Percentiles rank a stretch among this genome's conserved stretches.
Evolutionary conservation across 2,113 vertebrate genomes (phyloP).

Genomic region (Microtus richardsoni): DNA sequence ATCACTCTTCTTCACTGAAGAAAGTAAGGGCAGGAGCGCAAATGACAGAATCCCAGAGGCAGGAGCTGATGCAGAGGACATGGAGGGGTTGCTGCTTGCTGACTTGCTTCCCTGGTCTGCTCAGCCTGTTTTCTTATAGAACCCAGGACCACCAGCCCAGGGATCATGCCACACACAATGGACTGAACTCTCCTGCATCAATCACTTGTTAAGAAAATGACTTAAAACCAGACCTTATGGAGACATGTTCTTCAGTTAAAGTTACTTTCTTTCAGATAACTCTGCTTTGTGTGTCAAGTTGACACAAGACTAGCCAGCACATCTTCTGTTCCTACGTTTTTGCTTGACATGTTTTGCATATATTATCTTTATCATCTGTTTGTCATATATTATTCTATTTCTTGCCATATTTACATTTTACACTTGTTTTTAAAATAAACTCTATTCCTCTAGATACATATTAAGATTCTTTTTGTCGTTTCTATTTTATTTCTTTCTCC

Average conservation of each 20-base stretch:
- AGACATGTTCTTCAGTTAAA: neutral
- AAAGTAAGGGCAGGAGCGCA: neutral
- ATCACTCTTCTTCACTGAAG: neutral
- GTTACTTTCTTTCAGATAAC: neutral
- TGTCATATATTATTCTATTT: conserved; percentile 33
- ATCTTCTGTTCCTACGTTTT: neutral
- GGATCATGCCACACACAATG: neutral
- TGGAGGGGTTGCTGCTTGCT: neutral
- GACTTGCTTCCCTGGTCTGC: neutral
- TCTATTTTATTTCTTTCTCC: conserved; percentile 10
- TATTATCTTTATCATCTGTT: neutral
- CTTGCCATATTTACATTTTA: conserved; percentile 32
- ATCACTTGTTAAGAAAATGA: neutral
- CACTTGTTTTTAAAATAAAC: neutral
- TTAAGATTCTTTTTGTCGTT: neutral
- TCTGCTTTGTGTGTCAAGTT: neutral
- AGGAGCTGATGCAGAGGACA: neutral
- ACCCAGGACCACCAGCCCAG: neutral
- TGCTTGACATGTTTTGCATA: neutral
- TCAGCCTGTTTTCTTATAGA: neutral
- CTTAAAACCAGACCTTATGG: neutral
- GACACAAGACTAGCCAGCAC: neutral
- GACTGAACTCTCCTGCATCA: neutral
- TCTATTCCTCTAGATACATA: neutral
- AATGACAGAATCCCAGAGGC: no score